These are phyloP conservation scores for Drosophila albomicans DNA, from an alignment of 1,140 invertebrate genomes.

Conservation along the genomic window DNA sequence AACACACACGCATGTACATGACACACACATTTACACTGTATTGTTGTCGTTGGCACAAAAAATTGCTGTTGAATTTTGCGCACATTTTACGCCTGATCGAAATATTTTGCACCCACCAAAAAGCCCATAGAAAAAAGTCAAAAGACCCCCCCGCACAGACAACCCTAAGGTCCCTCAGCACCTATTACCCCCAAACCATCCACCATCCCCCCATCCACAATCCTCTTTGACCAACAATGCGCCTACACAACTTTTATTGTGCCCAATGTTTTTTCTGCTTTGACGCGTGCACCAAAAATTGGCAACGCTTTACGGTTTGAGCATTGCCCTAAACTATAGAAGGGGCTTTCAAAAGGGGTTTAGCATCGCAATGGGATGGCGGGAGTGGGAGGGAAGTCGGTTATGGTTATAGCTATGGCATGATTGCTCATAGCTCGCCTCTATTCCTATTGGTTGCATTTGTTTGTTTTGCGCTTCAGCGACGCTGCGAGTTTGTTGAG, in stretches of 20 bases:
- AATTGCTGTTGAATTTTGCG: slow-evolving; percentile 78
- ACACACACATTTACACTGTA: slow-evolving; percentile 31
- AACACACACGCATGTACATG: slow-evolving; percentile 53
- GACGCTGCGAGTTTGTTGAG: slow-evolving; percentile 53
- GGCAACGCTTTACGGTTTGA: slow-evolving; percentile 66
- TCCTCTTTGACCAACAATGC: slow-evolving; percentile 16
- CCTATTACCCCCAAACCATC: background rate
- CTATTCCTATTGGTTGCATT: slow-evolving; percentile 71
- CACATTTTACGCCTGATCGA: slow-evolving; percentile 83
- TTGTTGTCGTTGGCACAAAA: slow-evolving; percentile 41
- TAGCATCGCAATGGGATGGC: too few species aligned
- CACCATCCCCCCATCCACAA: background rate
- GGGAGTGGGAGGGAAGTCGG: slow-evolving; percentile 19
- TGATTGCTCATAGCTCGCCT: slow-evolving; percentile 55
- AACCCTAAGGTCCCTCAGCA: slow-evolving; percentile 16
- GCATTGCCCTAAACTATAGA: slow-evolving; percentile 22
- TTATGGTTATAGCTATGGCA: slow-evolving; percentile 74
- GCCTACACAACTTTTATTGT: slow-evolving; percentile 76
- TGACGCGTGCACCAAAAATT: slow-evolving; percentile 77
- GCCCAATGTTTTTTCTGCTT: slow-evolving; percentile 80
- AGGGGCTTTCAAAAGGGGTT: background rate
- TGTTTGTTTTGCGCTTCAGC: slow-evolving; percentile 62
- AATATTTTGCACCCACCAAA: slow-evolving; percentile 69
- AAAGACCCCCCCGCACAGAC: slow-evolving; percentile 17
- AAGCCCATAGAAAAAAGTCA: slow-evolving; percentile 66